Evolutionary conservation across 1,140 invertebrate species (phyloP).

Genomic region (Sminthurides bifidus): DNA sequence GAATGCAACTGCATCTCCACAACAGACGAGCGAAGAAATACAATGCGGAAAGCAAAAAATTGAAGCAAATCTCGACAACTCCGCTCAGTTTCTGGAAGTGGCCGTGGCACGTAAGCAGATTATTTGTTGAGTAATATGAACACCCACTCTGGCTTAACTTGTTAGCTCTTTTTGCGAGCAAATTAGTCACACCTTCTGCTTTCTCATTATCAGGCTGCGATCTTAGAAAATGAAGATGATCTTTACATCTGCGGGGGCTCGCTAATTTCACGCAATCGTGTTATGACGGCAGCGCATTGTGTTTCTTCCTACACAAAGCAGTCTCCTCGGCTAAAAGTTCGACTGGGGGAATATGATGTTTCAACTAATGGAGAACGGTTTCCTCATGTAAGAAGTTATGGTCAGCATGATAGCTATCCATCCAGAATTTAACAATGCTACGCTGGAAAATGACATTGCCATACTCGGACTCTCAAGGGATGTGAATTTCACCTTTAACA

Average conservation of each 20-base stretch:
- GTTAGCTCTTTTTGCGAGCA: too few relatives aligned
- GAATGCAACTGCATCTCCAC: background rate
- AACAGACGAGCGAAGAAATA: background rate
- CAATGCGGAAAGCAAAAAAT: slow-evolving; percentile 5
- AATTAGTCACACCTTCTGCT: too few relatives aligned
- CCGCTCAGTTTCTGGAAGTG: slow-evolving; percentile 40
- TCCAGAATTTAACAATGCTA: slow-evolving; percentile 37
- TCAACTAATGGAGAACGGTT: slow-evolving; percentile 35
- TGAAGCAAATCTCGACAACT: slow-evolving; percentile 8
- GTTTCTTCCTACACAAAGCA: slow-evolving; percentile 33
- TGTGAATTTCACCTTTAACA: slow-evolving; percentile 32
- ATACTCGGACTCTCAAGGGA: slow-evolving; percentile 35
- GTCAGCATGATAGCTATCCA: slow-evolving; percentile 33
- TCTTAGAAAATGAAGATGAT: slow-evolving; percentile 39
- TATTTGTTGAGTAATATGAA: background rate
- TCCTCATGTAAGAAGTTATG: slow-evolving; percentile 34
- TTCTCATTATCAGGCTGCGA: slow-evolving; percentile 37
- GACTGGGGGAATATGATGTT: slow-evolving; percentile 43
- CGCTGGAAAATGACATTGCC: slow-evolving; percentile 41
- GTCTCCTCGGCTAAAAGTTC: slow-evolving; percentile 36
- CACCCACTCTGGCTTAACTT: too few relatives aligned
- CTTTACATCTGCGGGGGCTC: slow-evolving; percentile 31
- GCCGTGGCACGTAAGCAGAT: slow-evolving; percentile 41
- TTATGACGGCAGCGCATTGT: slow-evolving; percentile 29
- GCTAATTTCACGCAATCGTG: slow-evolving; percentile 11